phyloP scores from a whole-genome alignment of 2,888 invertebrate species.

The Graphium colonna region DNA sequence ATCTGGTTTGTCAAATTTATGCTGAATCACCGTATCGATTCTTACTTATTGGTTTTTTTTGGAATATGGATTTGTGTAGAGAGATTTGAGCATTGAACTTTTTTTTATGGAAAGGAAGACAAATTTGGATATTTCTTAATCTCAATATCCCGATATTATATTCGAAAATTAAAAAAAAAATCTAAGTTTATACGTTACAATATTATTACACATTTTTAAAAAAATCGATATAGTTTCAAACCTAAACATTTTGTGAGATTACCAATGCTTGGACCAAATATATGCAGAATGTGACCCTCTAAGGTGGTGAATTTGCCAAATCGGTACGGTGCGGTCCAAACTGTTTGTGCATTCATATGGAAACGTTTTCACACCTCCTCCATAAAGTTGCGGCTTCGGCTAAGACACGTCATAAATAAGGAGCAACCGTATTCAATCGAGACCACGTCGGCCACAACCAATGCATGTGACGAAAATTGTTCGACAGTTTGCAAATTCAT shows the following conservation, averaged over 20 bases:
- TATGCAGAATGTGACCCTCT: neutral
- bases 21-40: neutral
- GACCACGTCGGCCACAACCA: constrained; percentile 52
- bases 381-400: constrained; percentile 37
- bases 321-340: constrained; percentile 23
- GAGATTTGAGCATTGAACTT: too few species aligned
- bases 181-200: too few species aligned
- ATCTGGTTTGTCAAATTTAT: constrained; percentile 28
- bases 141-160: too few species aligned
- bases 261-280: neutral
- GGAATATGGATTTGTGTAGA: neutral
- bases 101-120: too few species aligned
- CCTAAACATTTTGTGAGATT: neutral
- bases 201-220: too few species aligned
- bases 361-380: constrained; percentile 38
- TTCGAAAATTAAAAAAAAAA: too few species aligned
- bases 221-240: too few species aligned
- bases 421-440: constrained; percentile 42
- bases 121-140: too few species aligned
- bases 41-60: neutral
- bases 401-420: constrained; percentile 46
- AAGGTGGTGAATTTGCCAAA: constrained; percentile 6
- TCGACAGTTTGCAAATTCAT: neutral
- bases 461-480: constrained; percentile 10
- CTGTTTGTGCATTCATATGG: constrained; percentile 24